phyloP scores from a whole-genome alignment of 1,140 invertebrate genomes.

The Drosophila ohnishii region DNA sequence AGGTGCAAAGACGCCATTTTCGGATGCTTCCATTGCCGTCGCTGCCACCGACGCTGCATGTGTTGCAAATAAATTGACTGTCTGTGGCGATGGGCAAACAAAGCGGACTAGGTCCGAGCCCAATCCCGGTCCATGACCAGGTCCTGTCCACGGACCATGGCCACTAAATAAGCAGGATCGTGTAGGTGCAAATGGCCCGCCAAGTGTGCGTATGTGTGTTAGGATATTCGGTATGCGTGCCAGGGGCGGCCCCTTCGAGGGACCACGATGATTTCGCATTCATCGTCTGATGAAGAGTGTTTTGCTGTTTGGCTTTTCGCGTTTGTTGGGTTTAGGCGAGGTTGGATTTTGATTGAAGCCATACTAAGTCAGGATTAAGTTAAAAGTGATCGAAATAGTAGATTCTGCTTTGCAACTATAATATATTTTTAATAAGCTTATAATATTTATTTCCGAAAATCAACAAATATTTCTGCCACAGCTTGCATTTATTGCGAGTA shows the following conservation, averaged over 20 bases:
- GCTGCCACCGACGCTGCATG: conserved; percentile 52
- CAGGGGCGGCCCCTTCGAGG: conserved; percentile 28
- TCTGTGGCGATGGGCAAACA: conserved; percentile 68
- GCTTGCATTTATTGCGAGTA: no score
- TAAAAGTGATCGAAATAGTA: neutral
- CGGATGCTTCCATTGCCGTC: conserved; percentile 22
- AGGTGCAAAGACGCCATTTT: conserved; percentile 70
- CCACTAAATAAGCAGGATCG: conserved; percentile 71
- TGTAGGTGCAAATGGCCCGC: conserved; percentile 67
- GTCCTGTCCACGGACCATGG: conserved; percentile 33
- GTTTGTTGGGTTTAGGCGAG: neutral
- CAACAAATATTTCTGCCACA: no score
- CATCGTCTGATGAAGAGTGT: conserved; percentile 27
- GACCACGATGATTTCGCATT: conserved; percentile 33
- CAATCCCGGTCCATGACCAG: conserved; percentile 11
- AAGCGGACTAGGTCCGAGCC: conserved; percentile 34
- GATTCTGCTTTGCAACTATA: neutral
- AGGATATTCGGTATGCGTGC: conserved; percentile 37
- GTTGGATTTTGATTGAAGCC: neutral
- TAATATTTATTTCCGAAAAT: no score
- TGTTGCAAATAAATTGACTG: conserved; percentile 79
- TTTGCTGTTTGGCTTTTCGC: conserved; percentile 4
- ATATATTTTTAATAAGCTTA: no score
- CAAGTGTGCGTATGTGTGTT: conserved; percentile 26
- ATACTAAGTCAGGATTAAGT: neutral